A percentile compares a stretch with the other conserved stretches of the same genome.
Conservation (phyloP, 1,140 invertebrate species). For the Eupeodes corollae region DNA sequence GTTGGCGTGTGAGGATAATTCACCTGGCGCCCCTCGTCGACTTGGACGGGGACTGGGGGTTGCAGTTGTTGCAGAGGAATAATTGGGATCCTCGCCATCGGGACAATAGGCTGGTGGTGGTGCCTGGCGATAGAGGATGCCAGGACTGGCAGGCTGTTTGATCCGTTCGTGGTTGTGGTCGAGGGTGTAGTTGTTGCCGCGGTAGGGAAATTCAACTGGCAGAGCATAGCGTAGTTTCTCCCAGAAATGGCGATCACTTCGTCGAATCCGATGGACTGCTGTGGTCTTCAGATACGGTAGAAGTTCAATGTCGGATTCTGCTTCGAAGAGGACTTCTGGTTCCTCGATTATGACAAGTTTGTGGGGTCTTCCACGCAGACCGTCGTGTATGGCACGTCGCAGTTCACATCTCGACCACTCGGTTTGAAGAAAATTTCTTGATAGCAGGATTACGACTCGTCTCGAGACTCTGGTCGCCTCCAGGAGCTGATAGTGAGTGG, state of each 20-base stretch:
- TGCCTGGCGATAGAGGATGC: conserved; percentile 32
- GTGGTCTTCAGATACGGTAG: conserved; percentile 78
- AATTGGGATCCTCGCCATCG: conserved; percentile 43
- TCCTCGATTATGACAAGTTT: conserved; percentile 77
- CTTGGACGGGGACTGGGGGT: conserved; percentile 49
- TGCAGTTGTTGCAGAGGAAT: conserved; percentile 50
- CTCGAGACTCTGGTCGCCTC: conserved; percentile 76
- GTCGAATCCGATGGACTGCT: conserved; percentile 68
- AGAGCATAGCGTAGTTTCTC: conserved; percentile 78
- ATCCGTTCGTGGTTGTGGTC: conserved; percentile 47
- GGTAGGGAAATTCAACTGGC: conserved; percentile 52
- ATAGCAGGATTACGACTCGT: conserved; percentile 66
- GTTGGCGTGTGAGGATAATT: conserved; percentile 37
- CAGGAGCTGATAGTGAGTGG: conserved; percentile 55
- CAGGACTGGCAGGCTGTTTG: conserved; percentile 45
- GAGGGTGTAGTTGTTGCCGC: conserved; percentile 48
- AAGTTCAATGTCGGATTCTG: conserved; percentile 73
- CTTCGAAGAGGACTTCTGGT: conserved; percentile 57
- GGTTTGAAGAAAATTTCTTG: conserved; percentile 70
- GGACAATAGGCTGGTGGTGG: conserved; percentile 37
- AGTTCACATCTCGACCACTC: conserved; percentile 79
- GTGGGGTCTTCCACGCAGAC: conserved; percentile 63
- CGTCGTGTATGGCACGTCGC: conserved; percentile 68
- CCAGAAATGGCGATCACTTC: conserved; percentile 85
- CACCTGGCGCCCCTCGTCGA: conserved; percentile 41